Evolutionary conservation across 1,140 invertebrate genomes (phyloP), one percentile per base, ranked within the genome.

Genomic region (Bombus polaris): DNA sequence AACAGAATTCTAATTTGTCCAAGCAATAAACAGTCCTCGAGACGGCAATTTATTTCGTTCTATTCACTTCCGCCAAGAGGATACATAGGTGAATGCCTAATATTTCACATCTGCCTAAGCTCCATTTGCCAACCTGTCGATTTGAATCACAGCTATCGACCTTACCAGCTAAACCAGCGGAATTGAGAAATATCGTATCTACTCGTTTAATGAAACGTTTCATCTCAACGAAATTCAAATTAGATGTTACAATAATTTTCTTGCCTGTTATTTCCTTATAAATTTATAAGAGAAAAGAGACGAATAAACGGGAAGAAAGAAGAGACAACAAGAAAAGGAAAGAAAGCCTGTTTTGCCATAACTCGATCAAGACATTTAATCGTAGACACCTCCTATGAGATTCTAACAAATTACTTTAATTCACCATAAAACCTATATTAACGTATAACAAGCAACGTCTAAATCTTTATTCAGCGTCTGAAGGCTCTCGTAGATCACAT

Each of bases 1-100:
- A 82, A 82, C 57, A 75, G 81, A 82, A 75, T 82, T 82, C 81
- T 82, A 82, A 82, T 82, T 82, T 82, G 81, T 75, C 57, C 28
- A 71, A 53, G 81, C 65, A 82, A 82, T 82, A 75, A 82, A 82
- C 71, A 82, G 53, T 65, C 71, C n/a, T 32, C 59, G 32, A 62
- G n/a, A 18, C 71, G 32, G 59, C 71, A 65, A 82, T 82, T 82
- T 82, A 82, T 82, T 82, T 75, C 42, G 5, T 71, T 35, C 39
- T 44, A 28, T 81, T 42, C 57, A 75, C 59, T 82, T 82, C 71
- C 42, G 71, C 81, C 57, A 66, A 35, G 42, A 8, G 71, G 59
- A 73, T 44, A 53, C 28, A 39, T 35, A n/a, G 13, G 39, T 59
- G 72, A 82, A 44, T 37, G 81, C 42, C 71, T 65, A 53, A 82